Evolutionary conservation across 1,140 invertebrate species (phyloP).

Genomic region (Papilio polytes): DNA sequence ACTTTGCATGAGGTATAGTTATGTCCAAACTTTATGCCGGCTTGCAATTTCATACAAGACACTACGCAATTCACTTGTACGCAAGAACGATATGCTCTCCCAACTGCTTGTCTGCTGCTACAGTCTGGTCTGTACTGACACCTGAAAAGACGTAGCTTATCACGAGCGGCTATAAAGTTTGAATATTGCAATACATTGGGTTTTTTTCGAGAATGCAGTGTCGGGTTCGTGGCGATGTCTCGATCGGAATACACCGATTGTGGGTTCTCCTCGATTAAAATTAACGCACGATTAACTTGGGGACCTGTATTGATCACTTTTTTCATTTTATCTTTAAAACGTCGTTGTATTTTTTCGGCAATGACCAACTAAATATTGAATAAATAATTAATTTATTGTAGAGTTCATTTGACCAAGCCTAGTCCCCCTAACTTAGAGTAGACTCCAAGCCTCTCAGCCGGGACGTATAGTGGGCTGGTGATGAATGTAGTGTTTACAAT

Average conservation of each 20-base stretch:
- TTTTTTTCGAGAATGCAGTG: conserved; percentile 41
- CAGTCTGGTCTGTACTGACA: no score
- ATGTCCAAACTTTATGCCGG: neutral
- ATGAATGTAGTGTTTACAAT: no score
- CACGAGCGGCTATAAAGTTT: neutral
- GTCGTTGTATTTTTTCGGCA: neutral
- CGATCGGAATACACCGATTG: conserved; percentile 13
- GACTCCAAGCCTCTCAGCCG: no score
- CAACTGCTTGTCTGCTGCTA: no score
- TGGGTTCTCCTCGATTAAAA: neutral
- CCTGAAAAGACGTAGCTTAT: neutral
- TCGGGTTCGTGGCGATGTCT: conserved; percentile 1
- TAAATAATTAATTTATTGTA: no score
- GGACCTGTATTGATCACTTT: neutral
- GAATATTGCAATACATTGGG: neutral
- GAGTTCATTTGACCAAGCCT: no score
- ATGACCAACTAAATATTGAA: no score
- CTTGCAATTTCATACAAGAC: conserved; percentile 44
- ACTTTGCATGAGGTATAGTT: conserved; percentile 41
- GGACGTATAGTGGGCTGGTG: no score
- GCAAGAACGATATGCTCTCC: no score
- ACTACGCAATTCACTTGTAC: neutral
- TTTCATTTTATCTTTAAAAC: neutral
- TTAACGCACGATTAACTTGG: conserved; percentile 22
- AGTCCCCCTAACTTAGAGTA: no score